Percentiles rank a stretch among this genome's conserved stretches.
phyloP scores from a whole-genome alignment of 2,888 invertebrate genomes.

The Leucophora obtusa region DNA sequence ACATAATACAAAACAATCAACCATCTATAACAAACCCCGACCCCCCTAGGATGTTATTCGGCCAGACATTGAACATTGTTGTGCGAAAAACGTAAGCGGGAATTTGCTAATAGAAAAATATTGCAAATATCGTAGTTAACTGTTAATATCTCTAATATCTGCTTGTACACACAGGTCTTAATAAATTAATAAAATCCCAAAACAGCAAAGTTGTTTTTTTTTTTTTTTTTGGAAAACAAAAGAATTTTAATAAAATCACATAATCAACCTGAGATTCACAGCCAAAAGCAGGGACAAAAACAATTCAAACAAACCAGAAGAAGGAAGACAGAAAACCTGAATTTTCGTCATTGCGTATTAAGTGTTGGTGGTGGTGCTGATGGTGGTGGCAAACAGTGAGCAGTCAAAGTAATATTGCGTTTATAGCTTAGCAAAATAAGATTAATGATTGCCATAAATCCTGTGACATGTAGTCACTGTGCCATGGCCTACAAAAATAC shows the following conservation, averaged over 20 bases:
- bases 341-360: not conserved
- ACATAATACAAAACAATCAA: constrained; percentile 1
- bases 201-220: constrained; percentile 14
- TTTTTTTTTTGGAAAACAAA: constrained; percentile 2
- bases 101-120: constrained; percentile 55
- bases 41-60: not conserved
- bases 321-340: constrained; percentile 21
- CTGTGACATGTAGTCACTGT: constrained; percentile 70
- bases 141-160: constrained; percentile 50
- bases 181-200: constrained; percentile 67
- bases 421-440: constrained; percentile 71
- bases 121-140: constrained; percentile 37
- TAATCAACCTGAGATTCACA: constrained; percentile 59
- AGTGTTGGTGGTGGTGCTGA: not conserved
- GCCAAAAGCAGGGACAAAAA: constrained; percentile 6
- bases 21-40: not conserved
- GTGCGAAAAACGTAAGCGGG: not conserved
- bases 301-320: constrained; percentile 46
- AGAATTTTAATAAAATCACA: constrained; percentile 64
- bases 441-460: constrained; percentile 79
- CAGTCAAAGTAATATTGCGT: constrained; percentile 62
- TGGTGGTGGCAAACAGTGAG: constrained; percentile 32
- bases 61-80: constrained; percentile 11
- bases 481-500: constrained; percentile 62
- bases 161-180: constrained; percentile 65